Base-by-base conservation (phyloP, 2,888 invertebrate species). In the Carpatolechia fugitivella region DNA sequence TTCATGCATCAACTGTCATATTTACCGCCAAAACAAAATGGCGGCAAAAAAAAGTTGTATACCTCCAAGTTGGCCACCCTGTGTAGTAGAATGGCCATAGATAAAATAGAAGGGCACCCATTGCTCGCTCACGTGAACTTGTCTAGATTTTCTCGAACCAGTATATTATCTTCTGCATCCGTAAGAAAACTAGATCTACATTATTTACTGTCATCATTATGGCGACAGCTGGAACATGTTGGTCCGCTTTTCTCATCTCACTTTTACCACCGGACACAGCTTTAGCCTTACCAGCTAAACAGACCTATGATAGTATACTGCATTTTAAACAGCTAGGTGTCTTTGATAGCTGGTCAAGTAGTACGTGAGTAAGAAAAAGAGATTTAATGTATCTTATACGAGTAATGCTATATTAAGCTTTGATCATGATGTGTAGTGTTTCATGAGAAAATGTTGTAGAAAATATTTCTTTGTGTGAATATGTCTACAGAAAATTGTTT, bases 161-260 rank as follows among this genome's bases (percentile, higher is more conserved):
- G 40, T 41, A 11, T 11, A 13, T 30, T 47, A 48, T 31, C 31
- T 31, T 13, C 29, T 29, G 44, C 20, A 29, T 44, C 44, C 44
- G 44, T 29, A 44, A 44, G 44, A 44, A 44, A 47, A 13, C 31
- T 11, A 3, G 16, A 11, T 10, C 47, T 16, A n/a, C 31, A 47
- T n/a, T n/a, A 47, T 41, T 52, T 49, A 30, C 30, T 31, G 47
- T 11, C 16, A 41, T 49, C 36, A 56, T 55, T 30, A 54, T 38
- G 35, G 51, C 56, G 54, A 60, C 58, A 52, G 52, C 47, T 36
- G 7, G 49, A 60, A 36, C 48, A 24, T 31, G 16, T 8, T 20
- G 49, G 55, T 63, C 60, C 67, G 66, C 69, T 60, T 56, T 58
- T 59, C 62, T 50, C 61, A 52, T 44, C 40, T 65, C 41, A 60